These are phyloP conservation scores for Chrysochloris asiatica DNA, from an alignment of 2,113 vertebrate genomes.

Conservation along the genomic window DNA sequence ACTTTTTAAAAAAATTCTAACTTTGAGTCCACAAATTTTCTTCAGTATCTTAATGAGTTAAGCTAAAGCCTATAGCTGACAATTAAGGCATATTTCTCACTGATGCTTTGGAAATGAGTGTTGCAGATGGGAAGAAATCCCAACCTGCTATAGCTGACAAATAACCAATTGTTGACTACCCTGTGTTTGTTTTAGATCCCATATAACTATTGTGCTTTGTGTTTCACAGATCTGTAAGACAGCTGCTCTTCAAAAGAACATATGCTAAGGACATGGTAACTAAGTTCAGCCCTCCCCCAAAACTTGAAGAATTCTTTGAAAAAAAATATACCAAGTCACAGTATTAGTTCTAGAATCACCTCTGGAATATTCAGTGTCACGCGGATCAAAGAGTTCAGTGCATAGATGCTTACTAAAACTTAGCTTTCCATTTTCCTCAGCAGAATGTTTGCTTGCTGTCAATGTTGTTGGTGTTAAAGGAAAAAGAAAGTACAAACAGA, in stretches of 20 bases:
- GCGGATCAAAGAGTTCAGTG: conserved; percentile 35
- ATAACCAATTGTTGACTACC: conserved; percentile 52
- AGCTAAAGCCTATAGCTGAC: not conserved
- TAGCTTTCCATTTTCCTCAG: conserved; percentile 20
- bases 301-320: conserved; percentile 60
- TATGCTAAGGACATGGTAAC: conserved; percentile 64
- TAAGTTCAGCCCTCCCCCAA: conserved; percentile 50
- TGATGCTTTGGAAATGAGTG: not conserved
- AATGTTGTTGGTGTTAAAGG: not conserved
- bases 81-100: not conserved
- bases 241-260: conserved; percentile 73
- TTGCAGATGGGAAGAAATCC: conserved; percentile 3
- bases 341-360: conserved; percentile 48
- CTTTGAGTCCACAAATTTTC: not conserved
- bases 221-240: conserved; percentile 63
- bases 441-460: conserved; percentile 12
- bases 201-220: conserved; percentile 50
- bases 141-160: conserved; percentile 7
- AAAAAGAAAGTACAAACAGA: not conserved
- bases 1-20: not conserved
- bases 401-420: conserved; percentile 37
- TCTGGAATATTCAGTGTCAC: conserved; percentile 43
- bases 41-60: not conserved
- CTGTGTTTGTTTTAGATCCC: conserved; percentile 60
- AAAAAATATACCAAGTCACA: conserved; percentile 51